Conservation (phyloP, 2,113 vertebrate genomes). For the Peromyscus leucopus region DNA sequence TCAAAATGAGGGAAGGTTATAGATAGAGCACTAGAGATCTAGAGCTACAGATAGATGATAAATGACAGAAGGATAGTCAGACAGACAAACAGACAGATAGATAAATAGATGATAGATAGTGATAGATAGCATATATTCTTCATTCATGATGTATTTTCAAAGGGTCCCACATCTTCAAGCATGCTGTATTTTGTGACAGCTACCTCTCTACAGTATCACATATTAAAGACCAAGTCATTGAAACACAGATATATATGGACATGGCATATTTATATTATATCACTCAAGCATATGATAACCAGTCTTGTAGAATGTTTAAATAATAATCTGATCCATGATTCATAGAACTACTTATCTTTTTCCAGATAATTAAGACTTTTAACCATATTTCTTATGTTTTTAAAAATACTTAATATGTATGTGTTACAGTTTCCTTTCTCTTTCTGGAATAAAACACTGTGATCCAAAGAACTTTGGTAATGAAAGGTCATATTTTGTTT, state of each 20-base stretch:
- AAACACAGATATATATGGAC: background rate
- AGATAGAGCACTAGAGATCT: background rate
- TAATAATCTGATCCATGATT: background rate
- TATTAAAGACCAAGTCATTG: background rate
- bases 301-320: background rate
- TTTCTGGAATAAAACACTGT: background rate
- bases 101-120: background rate
- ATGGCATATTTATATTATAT: background rate
- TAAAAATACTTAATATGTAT: background rate
- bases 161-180: no score
- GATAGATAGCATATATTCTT: background rate
- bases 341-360: background rate
- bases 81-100: background rate
- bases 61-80: background rate
- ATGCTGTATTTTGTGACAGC: background rate
- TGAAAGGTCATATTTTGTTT: no score
- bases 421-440: background rate
- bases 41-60: background rate
- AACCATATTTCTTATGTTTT: background rate
- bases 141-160: background rate
- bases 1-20: background rate
- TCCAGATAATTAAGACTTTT: background rate
- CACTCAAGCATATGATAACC: background rate
- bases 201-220: background rate
- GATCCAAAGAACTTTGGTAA: background rate